A percentile compares a stretch with the other conserved stretches of the same genome.
Evolutionary conservation across 1,140 invertebrate species (phyloP).

Genomic region (Calosoma granatense): DNA sequence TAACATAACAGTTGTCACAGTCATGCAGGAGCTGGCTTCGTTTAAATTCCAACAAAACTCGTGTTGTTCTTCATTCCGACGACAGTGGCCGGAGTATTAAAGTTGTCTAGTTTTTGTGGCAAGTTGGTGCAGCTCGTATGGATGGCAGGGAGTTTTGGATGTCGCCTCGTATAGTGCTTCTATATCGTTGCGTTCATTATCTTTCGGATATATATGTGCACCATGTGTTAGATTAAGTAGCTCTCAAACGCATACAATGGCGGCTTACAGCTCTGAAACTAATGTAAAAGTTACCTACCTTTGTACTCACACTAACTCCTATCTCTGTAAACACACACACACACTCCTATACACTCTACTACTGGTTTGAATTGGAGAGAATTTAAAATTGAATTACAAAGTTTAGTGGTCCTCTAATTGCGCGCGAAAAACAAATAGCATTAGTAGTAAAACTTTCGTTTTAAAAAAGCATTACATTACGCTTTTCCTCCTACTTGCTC

Average conservation of each 20-base stretch:
- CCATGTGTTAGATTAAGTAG: background rate
- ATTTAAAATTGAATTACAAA: slow-evolving; percentile 7
- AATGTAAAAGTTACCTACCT: background rate
- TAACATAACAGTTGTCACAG: too few species aligned
- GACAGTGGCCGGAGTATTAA: too few species aligned
- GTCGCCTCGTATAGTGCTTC: too few species aligned
- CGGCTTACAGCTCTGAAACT: background rate
- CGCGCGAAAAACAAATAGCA: slow-evolving; percentile 1
- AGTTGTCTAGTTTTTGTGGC: too few species aligned
- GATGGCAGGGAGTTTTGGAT: too few species aligned
- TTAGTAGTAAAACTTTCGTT: slow-evolving; percentile 1
- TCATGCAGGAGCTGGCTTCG: too few species aligned
- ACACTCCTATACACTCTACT: too few species aligned
- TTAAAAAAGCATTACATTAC: background rate
- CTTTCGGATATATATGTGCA: background rate
- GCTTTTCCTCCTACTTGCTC: background rate
- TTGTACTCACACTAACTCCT: too few species aligned
- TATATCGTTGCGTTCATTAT: background rate
- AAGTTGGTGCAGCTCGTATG: too few species aligned
- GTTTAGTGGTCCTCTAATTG: background rate
- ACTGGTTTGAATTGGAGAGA: background rate
- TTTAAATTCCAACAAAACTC: too few species aligned
- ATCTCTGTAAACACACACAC: too few species aligned
- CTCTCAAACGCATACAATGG: background rate
- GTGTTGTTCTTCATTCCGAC: too few species aligned